Percentiles rank a stretch among this genome's conserved stretches.
Conservation (phyloP, 2,888 invertebrate genomes). For the Rotaria macrura region DNA sequence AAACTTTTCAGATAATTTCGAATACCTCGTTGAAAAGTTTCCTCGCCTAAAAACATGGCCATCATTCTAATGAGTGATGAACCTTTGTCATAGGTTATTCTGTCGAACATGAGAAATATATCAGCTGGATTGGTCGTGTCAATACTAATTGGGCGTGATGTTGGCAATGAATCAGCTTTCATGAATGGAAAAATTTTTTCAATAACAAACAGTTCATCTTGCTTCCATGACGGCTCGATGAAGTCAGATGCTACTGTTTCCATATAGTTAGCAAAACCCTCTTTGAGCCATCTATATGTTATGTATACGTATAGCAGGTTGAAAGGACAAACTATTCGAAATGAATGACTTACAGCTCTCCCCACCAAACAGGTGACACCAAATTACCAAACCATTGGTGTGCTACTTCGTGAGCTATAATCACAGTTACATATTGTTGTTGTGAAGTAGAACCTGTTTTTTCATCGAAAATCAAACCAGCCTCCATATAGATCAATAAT, state of each 20-base stretch:
- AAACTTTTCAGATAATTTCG: neutral
- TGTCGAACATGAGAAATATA: slow-evolving; percentile 92
- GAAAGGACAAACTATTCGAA: neutral
- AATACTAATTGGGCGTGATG: slow-evolving; percentile 23
- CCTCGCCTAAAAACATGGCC: slow-evolving; percentile 79
- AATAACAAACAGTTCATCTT: neutral
- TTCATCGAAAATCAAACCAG: slow-evolving; percentile 76
- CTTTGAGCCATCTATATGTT: slow-evolving; percentile 51
- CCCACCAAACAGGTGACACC: slow-evolving; percentile 34
- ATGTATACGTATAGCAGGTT: neutral
- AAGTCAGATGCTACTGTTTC: slow-evolving; percentile 78
- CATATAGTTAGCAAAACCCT: slow-evolving; percentile 80
- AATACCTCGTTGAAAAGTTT: slow-evolving; percentile 47
- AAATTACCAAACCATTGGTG: slow-evolving; percentile 51
- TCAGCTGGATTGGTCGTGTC: slow-evolving; percentile 63
- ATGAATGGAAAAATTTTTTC: neutral
- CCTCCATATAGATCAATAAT: slow-evolving; percentile 79
- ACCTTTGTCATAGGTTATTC: slow-evolving; percentile 89
- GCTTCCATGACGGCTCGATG: slow-evolving; percentile 16
- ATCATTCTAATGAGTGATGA: slow-evolving; percentile 88
- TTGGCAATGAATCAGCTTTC: slow-evolving; percentile 19
- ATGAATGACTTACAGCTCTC: neutral
- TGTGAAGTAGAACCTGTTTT: slow-evolving; percentile 64
- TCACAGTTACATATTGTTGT: slow-evolving; percentile 74
- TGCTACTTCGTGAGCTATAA: slow-evolving; percentile 66